These are phyloP conservation scores for Idaea dimidiata DNA, from an alignment of 2,888 invertebrate species.

Conservation along the genomic window DNA sequence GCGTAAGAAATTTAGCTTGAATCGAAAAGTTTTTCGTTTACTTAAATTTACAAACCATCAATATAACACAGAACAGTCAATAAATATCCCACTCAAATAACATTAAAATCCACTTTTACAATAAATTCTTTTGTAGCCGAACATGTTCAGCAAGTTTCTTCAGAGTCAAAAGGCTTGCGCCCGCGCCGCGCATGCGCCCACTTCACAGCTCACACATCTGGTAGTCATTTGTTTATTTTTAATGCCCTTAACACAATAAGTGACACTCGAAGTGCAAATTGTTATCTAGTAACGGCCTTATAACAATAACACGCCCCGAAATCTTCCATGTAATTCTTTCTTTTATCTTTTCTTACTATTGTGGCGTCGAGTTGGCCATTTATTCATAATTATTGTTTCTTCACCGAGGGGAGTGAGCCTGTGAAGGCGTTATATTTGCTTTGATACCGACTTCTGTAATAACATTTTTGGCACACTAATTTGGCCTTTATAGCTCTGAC, in stretches of 20 bases:
- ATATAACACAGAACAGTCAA: slow-evolving; percentile 8
- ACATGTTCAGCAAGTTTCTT: slow-evolving; percentile 20
- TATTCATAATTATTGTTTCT: slow-evolving; percentile 72
- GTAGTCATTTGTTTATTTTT: slow-evolving; percentile 65
- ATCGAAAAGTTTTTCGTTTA: background rate
- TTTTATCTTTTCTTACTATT: slow-evolving; percentile 69
- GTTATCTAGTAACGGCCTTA: slow-evolving; percentile 64
- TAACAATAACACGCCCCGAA: slow-evolving; percentile 70
- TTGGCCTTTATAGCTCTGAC: background rate
- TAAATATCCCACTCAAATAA: slow-evolving; percentile 13
- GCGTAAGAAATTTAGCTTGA: background rate
- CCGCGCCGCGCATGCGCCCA: slow-evolving; percentile 12
- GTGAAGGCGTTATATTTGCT: slow-evolving; percentile 72
- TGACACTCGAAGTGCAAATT: slow-evolving; percentile 73
- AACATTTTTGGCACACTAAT: slow-evolving; percentile 20
- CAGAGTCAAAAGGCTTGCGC: slow-evolving; percentile 48
- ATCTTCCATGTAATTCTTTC: slow-evolving; percentile 75
- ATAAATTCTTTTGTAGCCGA: slow-evolving; percentile 11
- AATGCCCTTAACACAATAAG: slow-evolving; percentile 58
- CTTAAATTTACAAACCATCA: background rate
- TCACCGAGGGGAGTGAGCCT: slow-evolving; percentile 51
- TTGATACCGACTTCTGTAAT: slow-evolving; percentile 50
- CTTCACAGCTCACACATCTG: slow-evolving; percentile 55
- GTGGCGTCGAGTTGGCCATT: slow-evolving; percentile 71
- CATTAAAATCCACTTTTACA: slow-evolving; percentile 7